Evolutionary conservation across 1,140 invertebrate species (phyloP).

Genomic region (Heliconius hewitsoni): DNA sequence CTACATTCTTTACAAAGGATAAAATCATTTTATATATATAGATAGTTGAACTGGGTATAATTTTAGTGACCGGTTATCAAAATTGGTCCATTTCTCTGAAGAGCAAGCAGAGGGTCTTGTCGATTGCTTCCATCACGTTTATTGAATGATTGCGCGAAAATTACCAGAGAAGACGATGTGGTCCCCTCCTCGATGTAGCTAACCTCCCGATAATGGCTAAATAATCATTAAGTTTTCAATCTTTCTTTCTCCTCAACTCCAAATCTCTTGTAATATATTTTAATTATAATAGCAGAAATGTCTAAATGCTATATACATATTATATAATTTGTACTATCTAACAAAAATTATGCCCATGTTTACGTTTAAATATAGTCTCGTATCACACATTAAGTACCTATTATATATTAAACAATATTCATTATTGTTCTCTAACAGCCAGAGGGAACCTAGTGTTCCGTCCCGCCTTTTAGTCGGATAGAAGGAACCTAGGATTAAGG

Average conservation of each 20-base stretch:
- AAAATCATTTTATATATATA: neutral
- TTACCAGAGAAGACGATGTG: constrained; percentile 60
- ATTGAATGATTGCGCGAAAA: constrained; percentile 81
- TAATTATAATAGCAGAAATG: too few species aligned
- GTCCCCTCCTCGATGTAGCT: constrained; percentile 56
- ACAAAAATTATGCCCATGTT: too few species aligned
- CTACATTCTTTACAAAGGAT: neutral
- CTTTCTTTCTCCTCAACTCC: constrained; percentile 43
- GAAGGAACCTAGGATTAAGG: too few species aligned
- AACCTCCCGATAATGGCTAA: constrained; percentile 58
- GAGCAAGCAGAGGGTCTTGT: constrained; percentile 70
- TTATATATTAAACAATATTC: too few species aligned
- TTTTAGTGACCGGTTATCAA: constrained; percentile 45
- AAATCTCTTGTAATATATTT: too few species aligned
- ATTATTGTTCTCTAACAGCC: too few species aligned
- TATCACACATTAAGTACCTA: too few species aligned
- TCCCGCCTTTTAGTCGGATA: too few species aligned
- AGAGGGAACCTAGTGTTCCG: too few species aligned
- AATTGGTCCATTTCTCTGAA: constrained; percentile 73
- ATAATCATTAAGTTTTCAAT: constrained; percentile 64
- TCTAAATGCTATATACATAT: neutral
- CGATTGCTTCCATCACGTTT: constrained; percentile 76
- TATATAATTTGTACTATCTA: too few species aligned
- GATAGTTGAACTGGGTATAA: constrained; percentile 10
- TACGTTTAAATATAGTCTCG: too few species aligned